Evolutionary conservation across 1,140 invertebrate species (phyloP).

Genomic region (Probaryconus sp.): DNA sequence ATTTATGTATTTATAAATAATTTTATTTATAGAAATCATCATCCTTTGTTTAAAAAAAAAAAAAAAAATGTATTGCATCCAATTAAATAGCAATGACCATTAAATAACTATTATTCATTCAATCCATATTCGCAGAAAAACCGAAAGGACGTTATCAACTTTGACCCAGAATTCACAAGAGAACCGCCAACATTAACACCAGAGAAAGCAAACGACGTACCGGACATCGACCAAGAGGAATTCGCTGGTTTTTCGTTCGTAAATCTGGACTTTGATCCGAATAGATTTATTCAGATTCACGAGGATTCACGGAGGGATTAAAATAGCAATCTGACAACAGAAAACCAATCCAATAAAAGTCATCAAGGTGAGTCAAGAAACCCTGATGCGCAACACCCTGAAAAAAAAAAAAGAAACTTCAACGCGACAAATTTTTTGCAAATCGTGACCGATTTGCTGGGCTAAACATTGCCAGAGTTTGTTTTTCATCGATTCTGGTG

Average conservation of each 20-base stretch:
- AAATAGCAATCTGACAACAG: not conserved
- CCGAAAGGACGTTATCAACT: constrained; percentile 98
- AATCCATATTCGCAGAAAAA: constrained; percentile 88
- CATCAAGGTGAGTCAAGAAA: constrained; percentile 1
- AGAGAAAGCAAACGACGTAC: constrained; percentile 91
- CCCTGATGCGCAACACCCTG: not conserved
- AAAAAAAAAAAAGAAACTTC: constrained; percentile 14
- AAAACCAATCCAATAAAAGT: not conserved
- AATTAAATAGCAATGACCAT: too few relatives aligned
- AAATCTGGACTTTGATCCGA: constrained; percentile 93
- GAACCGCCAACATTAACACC: constrained; percentile 98
- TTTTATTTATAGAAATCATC: too few relatives aligned
- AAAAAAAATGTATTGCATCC: not conserved
- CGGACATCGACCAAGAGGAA: constrained; percentile 98
- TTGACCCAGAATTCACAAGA: constrained; percentile 99
- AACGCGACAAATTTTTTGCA: too few relatives aligned
- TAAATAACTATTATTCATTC: not conserved
- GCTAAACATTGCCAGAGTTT: too few relatives aligned
- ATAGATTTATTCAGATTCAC: constrained; percentile 81
- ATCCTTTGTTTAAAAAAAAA: too few relatives aligned
- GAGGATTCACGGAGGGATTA: constrained; percentile 78
- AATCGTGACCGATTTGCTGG: too few relatives aligned
- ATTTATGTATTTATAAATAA: too few relatives aligned
- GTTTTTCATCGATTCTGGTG: constrained; percentile 39
- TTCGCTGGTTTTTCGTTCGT: constrained; percentile 98